A percentile compares a stretch with the other conserved stretches of the same genome.
phyloP scores from a whole-genome alignment of 1,140 invertebrate genomes.

The Drosophila prosaltans region DNA sequence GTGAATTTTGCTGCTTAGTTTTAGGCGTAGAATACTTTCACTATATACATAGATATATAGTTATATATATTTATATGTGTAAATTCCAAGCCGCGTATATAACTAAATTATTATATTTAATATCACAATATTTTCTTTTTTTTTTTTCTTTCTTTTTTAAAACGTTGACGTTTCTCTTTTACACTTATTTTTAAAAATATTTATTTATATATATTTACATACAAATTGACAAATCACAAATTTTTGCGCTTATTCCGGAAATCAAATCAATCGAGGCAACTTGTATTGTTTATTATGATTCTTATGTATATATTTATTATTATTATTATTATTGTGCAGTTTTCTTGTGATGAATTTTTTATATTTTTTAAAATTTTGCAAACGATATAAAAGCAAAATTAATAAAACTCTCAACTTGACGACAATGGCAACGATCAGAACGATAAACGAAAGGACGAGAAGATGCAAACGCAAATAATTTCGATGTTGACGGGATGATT shows the following conservation, averaged over 20 bases:
- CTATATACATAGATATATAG: constrained; percentile 50
- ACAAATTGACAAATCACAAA: constrained; percentile 76
- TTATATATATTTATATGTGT: constrained; percentile 22
- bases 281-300: constrained; percentile 46
- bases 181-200: constrained; percentile 54
- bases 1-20: constrained; percentile 61
- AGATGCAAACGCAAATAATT: constrained; percentile 83
- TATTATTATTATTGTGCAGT: constrained; percentile 16
- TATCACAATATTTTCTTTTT: constrained; percentile 60
- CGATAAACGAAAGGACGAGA: constrained; percentile 79
- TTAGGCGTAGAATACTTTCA: constrained; percentile 50
- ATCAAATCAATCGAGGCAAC: constrained; percentile 65
- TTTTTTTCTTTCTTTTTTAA: constrained; percentile 61
- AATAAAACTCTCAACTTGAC: constrained; percentile 72
- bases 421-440: constrained; percentile 76
- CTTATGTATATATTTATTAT: constrained; percentile 28
- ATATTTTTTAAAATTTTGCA: constrained; percentile 77
- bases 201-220: constrained; percentile 49
- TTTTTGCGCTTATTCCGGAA: constrained; percentile 45
- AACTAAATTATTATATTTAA: constrained; percentile 60
- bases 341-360: constrained; percentile 62
- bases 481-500: constrained; percentile 80
- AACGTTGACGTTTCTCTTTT: constrained; percentile 76
- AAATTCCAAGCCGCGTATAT: constrained; percentile 24
- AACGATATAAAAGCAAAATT: constrained; percentile 81